These are phyloP conservation scores for Latrodectus elegans DNA, from an alignment of 2,888 invertebrate species.

Conservation along the genomic window DNA sequence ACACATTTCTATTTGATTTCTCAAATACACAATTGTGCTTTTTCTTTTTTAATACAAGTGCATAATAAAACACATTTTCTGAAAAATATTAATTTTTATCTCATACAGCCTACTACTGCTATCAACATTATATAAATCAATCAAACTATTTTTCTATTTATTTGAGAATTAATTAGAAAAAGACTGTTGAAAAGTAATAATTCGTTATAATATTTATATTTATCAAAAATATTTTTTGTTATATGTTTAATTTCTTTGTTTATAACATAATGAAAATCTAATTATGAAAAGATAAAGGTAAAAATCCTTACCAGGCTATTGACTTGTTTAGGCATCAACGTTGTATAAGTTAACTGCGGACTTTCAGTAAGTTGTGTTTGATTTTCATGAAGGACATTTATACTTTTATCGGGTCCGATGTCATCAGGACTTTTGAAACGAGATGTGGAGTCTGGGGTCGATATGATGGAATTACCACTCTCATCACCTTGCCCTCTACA, in stretches of 20 bases:
- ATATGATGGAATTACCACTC: slow-evolving; percentile 28
- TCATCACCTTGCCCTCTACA: slow-evolving; percentile 61
- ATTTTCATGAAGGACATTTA: background rate
- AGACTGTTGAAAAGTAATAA: too few species aligned
- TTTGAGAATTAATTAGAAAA: too few species aligned
- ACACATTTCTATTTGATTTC: too few species aligned
- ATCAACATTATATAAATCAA: too few species aligned
- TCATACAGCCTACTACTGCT: too few species aligned
- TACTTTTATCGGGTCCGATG: background rate
- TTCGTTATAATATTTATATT: too few species aligned
- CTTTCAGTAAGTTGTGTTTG: background rate
- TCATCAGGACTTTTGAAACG: slow-evolving; percentile 9
- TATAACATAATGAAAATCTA: background rate
- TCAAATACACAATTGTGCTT: too few species aligned
- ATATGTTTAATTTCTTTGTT: background rate
- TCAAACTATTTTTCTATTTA: too few species aligned
- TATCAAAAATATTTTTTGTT: too few species aligned
- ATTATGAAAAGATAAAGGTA: background rate
- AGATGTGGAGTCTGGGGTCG: slow-evolving; percentile 16
- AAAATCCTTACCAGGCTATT: background rate
- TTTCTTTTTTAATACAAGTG: too few species aligned
- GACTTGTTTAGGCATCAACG: slow-evolving; percentile 27
- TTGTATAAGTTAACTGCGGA: slow-evolving; percentile 34
- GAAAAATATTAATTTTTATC: too few species aligned
- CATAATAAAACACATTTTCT: too few species aligned